These are phyloP conservation scores for Hymenochirus boettgeri DNA, from an alignment of 2,113 vertebrate genomes.

Conservation along the genomic window DNA sequence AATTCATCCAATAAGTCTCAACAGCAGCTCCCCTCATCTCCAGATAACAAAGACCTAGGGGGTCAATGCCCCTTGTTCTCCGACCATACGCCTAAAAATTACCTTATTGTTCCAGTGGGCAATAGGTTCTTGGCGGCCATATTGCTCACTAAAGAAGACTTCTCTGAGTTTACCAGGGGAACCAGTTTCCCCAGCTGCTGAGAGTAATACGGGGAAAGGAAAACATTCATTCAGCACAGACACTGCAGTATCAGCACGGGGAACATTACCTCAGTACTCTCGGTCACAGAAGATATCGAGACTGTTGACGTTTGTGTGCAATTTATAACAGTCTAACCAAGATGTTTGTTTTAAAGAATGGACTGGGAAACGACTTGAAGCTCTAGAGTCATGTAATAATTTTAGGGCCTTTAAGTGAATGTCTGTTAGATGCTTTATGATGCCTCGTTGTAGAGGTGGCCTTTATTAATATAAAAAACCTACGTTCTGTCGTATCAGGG, in stretches of 20 bases:
- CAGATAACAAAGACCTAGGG: conserved; percentile 58
- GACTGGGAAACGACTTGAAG: neutral
- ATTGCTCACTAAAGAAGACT: neutral
- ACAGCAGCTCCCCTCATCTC: conserved; percentile 73
- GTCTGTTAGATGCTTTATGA: neutral
- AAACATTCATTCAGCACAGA: neutral
- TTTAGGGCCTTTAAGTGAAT: no score
- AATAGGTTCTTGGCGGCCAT: neutral
- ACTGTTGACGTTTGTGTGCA: neutral
- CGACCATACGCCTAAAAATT: neutral
- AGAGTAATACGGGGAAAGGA: no score
- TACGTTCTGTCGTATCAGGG: no score
- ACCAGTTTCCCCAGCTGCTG: neutral
- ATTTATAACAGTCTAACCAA: neutral
- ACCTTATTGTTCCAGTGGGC: conserved; percentile 2
- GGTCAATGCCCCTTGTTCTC: neutral
- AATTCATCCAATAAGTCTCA: conserved; percentile 71
- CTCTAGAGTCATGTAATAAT: no score
- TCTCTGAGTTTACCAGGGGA: no score
- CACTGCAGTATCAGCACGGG: neutral
- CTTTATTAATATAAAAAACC: no score
- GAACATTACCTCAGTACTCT: neutral
- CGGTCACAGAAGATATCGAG: neutral
- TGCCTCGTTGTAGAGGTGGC: neutral
- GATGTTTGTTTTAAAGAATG: neutral